Base-by-base conservation (phyloP, 2,797 vertebrate genomes). In the Xyrichtys novacula region DNA sequence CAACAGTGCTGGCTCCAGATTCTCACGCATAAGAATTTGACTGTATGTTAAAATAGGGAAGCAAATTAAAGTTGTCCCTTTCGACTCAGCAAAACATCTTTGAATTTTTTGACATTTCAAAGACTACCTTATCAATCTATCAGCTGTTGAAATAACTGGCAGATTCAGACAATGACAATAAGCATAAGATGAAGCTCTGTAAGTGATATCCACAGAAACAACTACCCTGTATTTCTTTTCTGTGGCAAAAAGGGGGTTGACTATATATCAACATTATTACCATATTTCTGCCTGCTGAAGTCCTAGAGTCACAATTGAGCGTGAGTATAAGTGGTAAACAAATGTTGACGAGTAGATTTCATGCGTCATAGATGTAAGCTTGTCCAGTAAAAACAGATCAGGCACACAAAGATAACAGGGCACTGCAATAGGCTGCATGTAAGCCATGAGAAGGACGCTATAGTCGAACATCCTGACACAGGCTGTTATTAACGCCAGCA, bases 381-480 rank as follows among this genome's bases (percentile, higher is more conserved):
- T 22, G 19, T 34, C 53, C 39, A 22, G 7, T 16, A 42, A 38
- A 58, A 62, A 44, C 8, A 57, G 31, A 40, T 10, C 57, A 50
- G 23, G 7, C 42, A 39, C 50, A 25, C 26, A 44, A 43, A 39
- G 31, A 71, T 11, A 59, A 75, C 36, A 25, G 14, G 16, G 36
- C 49, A 40, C 49, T 44, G 14, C 57, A 57, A 64, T 39, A 44
- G 22, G 16, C 46, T 47, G 20, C n/a, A 50, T 49, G 40, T 28
- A 39, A 71, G 57, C 54, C 44, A 56, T 46, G 15, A 61, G 64
- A 11, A 46, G 43, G 43, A 63, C 22, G 10, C 23, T 15, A 16
- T 23, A 55, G 71, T 48, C 74, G 44, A 53, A 61, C 29, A 46
- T 49, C 46, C 60, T 58, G 22, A 56, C 44, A 44, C 53, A 63